phyloP scores from a whole-genome alignment of 2,113 vertebrate genomes.

The Cygnus atratus region DNA sequence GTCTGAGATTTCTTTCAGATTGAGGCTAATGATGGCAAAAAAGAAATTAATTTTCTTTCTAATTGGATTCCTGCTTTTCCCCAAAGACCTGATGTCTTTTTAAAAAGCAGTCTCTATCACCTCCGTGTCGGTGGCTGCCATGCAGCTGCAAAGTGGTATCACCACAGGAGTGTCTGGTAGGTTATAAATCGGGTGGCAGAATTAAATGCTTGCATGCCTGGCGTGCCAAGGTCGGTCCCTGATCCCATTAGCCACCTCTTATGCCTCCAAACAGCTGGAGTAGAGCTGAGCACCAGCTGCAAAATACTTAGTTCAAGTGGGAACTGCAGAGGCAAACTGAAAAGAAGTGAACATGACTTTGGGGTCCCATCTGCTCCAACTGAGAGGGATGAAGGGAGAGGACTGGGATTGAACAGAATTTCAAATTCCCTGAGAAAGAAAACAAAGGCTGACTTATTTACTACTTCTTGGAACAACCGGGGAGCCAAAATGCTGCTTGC shows the following conservation, averaged over 20 bases:
- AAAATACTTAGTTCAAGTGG: neutral
- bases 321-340: neutral
- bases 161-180: neutral
- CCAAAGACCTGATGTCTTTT: neutral
- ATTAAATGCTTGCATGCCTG: conserved; percentile 35
- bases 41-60: conserved; percentile 35
- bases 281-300: conserved; percentile 27
- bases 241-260: conserved; percentile 31
- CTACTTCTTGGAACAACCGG: neutral
- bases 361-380: neutral
- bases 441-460: neutral
- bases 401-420: neutral
- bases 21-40: conserved; percentile 20
- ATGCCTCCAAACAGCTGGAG: conserved; percentile 3
- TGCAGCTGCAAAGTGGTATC: neutral
- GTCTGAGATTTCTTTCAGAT: conserved; percentile 14
- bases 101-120: neutral
- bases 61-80: neutral
- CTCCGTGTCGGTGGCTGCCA: neutral
- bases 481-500: neutral
- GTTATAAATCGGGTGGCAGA: conserved; percentile 45
- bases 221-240: conserved; percentile 30
- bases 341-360: neutral
- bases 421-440: neutral
- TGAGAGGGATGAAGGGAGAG: neutral